Conservation (phyloP, 2,888 invertebrate genomes). For the Ectropis crepuscularia region DNA sequence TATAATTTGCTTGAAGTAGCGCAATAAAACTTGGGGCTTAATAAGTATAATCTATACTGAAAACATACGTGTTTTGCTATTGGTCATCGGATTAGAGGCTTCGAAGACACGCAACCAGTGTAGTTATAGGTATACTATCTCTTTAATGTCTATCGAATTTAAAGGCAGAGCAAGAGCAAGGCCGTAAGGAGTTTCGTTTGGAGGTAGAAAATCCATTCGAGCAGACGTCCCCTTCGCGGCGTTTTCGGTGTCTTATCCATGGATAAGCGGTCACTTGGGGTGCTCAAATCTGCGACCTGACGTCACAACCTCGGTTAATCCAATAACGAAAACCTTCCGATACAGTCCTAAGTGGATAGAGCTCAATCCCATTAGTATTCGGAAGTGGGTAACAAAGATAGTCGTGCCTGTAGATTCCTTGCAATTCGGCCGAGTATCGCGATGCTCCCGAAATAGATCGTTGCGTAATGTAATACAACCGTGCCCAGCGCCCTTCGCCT, state of each 20-base stretch:
- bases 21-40: no score
- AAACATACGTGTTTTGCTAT: no score
- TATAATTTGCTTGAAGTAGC: no score
- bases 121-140: no score
- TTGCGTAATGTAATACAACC: conserved; percentile 39
- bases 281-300: conserved; percentile 39
- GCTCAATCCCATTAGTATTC: conserved; percentile 43
- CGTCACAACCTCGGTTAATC: conserved; percentile 42
- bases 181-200: conserved; percentile 1
- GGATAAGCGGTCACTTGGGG: conserved; percentile 34
- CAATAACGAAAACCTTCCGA: conserved; percentile 41
- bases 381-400: conserved; percentile 43
- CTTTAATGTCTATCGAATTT: no score
- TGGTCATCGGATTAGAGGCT: no score
- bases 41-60: no score
- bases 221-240: conserved; percentile 17
- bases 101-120: no score
- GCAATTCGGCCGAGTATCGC: conserved; percentile 42
- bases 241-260: conserved; percentile 35
- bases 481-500: conserved; percentile 61
- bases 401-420: conserved; percentile 43
- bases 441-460: conserved; percentile 40
- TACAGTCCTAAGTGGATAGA: conserved; percentile 42
- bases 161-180: no score
- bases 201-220: conserved; percentile 8